phyloP scores from a whole-genome alignment of 2,113 vertebrate genomes.

The Scolopax mira region DNA sequence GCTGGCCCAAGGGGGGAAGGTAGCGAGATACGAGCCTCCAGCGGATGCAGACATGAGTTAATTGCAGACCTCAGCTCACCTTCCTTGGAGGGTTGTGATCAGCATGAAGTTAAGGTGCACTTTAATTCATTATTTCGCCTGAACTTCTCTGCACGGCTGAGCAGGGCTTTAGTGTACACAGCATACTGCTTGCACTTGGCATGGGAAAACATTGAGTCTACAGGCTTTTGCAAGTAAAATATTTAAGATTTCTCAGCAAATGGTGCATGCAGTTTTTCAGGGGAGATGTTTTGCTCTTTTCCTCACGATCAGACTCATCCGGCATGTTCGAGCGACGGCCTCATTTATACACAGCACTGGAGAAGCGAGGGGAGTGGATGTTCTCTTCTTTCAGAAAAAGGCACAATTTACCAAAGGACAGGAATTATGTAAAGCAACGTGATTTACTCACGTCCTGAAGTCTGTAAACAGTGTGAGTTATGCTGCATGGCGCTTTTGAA shows the following conservation, averaged over 20 bases:
- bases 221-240: slow-evolving; percentile 43
- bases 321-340: neutral
- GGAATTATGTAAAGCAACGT: neutral
- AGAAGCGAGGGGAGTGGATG: neutral
- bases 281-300: slow-evolving; percentile 17
- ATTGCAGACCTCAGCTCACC: neutral
- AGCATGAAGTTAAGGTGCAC: neutral
- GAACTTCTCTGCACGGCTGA: neutral
- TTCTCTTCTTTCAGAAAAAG: neutral
- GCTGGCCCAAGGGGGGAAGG: neutral
- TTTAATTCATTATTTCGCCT: neutral
- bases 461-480: slow-evolving; percentile 25
- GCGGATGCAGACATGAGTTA: slow-evolving; percentile 9
- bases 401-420: neutral
- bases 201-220: neutral
- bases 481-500: neutral
- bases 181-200: neutral
- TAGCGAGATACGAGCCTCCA: rapidly evolving
- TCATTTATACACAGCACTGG: neutral
- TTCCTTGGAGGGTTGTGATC: neutral
- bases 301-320: neutral
- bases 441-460: neutral
- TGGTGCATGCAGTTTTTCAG: neutral
- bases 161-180: neutral
- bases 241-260: slow-evolving; percentile 28